phyloP scores from a whole-genome alignment of 1,140 invertebrate genomes.

The Anoplophora glabripennis region DNA sequence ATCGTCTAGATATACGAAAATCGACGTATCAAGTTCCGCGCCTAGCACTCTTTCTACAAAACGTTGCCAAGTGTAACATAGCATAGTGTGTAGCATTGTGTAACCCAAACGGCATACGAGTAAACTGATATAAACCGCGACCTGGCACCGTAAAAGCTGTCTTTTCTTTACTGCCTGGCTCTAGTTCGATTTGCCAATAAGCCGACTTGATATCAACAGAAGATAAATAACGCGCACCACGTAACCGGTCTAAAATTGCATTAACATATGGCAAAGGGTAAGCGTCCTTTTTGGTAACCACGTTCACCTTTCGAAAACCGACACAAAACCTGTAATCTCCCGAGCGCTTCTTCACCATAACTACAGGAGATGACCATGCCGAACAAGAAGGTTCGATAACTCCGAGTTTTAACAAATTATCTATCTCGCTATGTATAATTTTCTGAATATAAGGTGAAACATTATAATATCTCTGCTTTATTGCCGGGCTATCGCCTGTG shows the following conservation, averaged over 20 bases:
- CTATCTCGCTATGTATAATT: slow-evolving; percentile 19
- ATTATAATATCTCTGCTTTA: slow-evolving; percentile 32
- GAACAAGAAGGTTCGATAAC: slow-evolving; percentile 1
- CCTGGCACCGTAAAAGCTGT: slow-evolving; percentile 50
- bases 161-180: slow-evolving; percentile 13
- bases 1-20: slow-evolving; percentile 20
- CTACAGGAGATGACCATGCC: neutral
- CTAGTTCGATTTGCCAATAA: slow-evolving; percentile 41
- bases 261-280: no score
- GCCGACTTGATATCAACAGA: slow-evolving; percentile 17
- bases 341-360: slow-evolving; percentile 2
- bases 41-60: no score
- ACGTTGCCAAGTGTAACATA: slow-evolving; percentile 4
- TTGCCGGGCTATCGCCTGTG: slow-evolving; percentile 13
- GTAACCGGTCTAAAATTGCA: slow-evolving; percentile 37
- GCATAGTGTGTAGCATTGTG: slow-evolving; percentile 40
- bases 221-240: slow-evolving; percentile 39
- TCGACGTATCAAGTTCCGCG: slow-evolving; percentile 17
- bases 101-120: slow-evolving; percentile 50
- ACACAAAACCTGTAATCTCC: slow-evolving; percentile 24
- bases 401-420: slow-evolving; percentile 9
- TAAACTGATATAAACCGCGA: slow-evolving; percentile 47
- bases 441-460: slow-evolving; percentile 29
- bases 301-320: slow-evolving; percentile 39
- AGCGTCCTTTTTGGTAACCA: slow-evolving; percentile 15